A percentile compares a stretch with the other conserved stretches of the same genome.
Evolutionary conservation across 2,113 vertebrate genomes (phyloP).

Genomic region (Promerops cafer): DNA sequence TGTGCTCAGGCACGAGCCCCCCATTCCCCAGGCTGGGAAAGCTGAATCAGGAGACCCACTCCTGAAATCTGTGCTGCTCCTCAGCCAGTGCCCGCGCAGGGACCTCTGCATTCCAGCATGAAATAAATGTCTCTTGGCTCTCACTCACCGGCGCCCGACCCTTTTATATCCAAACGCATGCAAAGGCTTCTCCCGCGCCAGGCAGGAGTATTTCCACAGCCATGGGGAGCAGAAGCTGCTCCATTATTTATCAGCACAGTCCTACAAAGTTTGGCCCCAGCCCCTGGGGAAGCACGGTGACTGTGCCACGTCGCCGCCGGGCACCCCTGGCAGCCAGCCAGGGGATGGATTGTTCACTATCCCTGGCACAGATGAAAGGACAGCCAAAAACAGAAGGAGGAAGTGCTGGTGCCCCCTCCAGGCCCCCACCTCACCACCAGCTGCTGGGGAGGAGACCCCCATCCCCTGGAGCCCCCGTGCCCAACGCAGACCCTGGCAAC

Average conservation of each 20-base stretch:
- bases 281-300: fast-evolving
- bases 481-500: fast-evolving
- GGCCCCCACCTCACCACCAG: fast-evolving
- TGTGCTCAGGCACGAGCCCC: not conserved
- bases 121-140: not conserved
- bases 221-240: not conserved
- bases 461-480: fast-evolving
- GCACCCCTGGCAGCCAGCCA: not conserved
- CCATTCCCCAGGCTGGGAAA: not conserved
- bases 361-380: not conserved
- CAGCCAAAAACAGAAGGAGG: fast-evolving
- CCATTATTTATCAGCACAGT: not conserved
- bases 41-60: not conserved
- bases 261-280: not conserved
- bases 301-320: fast-evolving
- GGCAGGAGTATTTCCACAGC: not conserved
- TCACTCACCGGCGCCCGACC: not conserved
- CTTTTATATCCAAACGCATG: not conserved
- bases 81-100: fast-evolving
- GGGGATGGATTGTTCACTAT: not conserved
- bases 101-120: not conserved
- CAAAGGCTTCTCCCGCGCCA: not conserved
- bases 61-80: not conserved
- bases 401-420: not conserved
- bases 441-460: fast-evolving